Conservation (phyloP, 2,113 vertebrate genomes). For the Pampusana beccarii region DNA sequence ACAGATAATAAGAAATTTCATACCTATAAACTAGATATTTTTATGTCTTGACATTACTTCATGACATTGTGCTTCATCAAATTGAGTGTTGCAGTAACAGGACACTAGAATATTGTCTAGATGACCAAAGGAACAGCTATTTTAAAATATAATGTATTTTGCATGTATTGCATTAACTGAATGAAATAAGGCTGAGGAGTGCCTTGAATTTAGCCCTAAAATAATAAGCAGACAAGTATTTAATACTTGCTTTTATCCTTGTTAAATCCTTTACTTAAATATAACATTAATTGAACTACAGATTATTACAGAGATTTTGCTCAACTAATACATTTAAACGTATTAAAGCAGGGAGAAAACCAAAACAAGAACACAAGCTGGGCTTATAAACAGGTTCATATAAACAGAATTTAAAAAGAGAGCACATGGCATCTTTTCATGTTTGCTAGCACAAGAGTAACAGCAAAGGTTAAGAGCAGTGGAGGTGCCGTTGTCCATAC, state of each 20-base stretch:
- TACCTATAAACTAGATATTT: neutral
- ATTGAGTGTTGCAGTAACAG: neutral
- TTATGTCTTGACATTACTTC: neutral
- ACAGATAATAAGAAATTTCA: neutral
- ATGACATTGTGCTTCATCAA: neutral
- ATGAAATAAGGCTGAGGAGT: neutral
- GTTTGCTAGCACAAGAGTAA: conserved; percentile 1
- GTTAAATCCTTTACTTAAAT: conserved; percentile 46
- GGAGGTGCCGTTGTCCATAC: neutral
- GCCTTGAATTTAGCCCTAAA: conserved; percentile 2
- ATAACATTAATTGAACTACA: neutral
- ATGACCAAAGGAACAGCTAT: neutral
- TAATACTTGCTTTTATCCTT: conserved; percentile 14
- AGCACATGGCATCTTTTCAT: neutral
- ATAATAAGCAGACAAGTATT: neutral
- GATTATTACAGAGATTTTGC: neutral
- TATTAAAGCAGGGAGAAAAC: neutral
- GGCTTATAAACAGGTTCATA: neutral
- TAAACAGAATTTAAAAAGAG: neutral
- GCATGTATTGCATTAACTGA: neutral
- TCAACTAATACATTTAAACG: conserved; percentile 7
- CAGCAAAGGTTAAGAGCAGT: neutral
- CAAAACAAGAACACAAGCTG: neutral
- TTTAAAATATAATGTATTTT: neutral
- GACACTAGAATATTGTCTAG: neutral